A percentile compares a stretch with the other conserved stretches of the same genome.
Conservation (phyloP, 2,888 invertebrate species). For the Himalopsyche anomala region DNA sequence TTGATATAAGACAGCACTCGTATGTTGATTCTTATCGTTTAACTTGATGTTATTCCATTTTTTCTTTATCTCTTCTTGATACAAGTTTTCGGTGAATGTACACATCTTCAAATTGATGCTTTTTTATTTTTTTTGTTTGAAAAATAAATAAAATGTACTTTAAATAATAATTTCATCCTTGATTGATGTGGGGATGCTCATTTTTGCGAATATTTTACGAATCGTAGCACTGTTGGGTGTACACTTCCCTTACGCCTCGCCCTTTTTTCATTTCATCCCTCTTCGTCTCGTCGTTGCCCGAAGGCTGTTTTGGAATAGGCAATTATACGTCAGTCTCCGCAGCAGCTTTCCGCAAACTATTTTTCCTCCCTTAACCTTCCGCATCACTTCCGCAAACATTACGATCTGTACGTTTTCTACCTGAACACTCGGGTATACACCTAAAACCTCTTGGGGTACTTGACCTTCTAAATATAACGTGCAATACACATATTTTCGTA, state of each 20-base stretch:
- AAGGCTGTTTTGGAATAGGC: conserved; percentile 46
- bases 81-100: too few species aligned
- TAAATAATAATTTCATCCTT: not conserved
- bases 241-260: not conserved
- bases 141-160: not conserved
- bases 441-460: not conserved
- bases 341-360: conserved; percentile 44
- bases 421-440: conserved; percentile 3
- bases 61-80: too few species aligned
- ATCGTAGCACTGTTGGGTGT: conserved; percentile 1
- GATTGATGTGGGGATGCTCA: conserved; percentile 13
- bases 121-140: too few species aligned
- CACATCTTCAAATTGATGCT: too few species aligned
- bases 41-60: too few species aligned
- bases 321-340: conserved; percentile 51
- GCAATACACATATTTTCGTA: too few species aligned
- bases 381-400: conserved; percentile 42
- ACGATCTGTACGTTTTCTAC: conserved; percentile 43
- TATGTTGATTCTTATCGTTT: too few species aligned
- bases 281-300: conserved; percentile 10
- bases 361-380: conserved; percentile 39
- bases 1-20: too few species aligned
- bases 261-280: conserved; percentile 33
- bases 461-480: not conserved
- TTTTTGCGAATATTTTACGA: not conserved